Conservation (phyloP, 1,140 invertebrate species). For the Chironomus tepperi region DNA sequence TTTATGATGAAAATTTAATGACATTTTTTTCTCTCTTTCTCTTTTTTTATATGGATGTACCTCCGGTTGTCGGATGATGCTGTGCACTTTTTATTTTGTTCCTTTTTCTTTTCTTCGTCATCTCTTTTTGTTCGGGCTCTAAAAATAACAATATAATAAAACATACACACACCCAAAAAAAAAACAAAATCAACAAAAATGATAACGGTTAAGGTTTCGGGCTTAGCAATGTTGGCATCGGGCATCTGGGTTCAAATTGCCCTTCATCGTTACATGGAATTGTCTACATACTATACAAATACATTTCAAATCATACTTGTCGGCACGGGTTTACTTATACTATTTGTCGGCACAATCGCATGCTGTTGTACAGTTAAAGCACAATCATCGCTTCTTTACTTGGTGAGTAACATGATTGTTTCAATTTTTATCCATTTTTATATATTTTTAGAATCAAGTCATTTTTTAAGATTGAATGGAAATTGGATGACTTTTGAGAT, state of each 20-base stretch:
- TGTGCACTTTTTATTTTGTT: too few species aligned
- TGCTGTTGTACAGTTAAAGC: conserved; percentile 77
- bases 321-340: conserved; percentile 59
- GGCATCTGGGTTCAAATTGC: conserved; percentile 71
- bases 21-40: background rate
- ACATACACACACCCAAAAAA: too few species aligned
- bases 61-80: too few species aligned
- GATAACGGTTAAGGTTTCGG: conserved; percentile 47
- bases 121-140: background rate
- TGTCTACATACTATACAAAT: conserved; percentile 59
- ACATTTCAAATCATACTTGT: conserved; percentile 63
- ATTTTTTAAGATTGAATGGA: too few species aligned
- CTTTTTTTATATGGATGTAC: background rate
- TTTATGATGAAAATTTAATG: conserved; percentile 23
- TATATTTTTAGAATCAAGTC: too few species aligned
- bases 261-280: conserved; percentile 65
- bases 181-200: background rate
- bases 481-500: too few species aligned
- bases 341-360: conserved; percentile 61
- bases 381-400: conserved; percentile 65
- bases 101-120: background rate
- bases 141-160: too few species aligned
- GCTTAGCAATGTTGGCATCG: conserved; percentile 53
- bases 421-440: too few species aligned
- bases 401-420: conserved; percentile 47